Conservation (phyloP, 2,888 invertebrate genomes). For the Eurois occulta region DNA sequence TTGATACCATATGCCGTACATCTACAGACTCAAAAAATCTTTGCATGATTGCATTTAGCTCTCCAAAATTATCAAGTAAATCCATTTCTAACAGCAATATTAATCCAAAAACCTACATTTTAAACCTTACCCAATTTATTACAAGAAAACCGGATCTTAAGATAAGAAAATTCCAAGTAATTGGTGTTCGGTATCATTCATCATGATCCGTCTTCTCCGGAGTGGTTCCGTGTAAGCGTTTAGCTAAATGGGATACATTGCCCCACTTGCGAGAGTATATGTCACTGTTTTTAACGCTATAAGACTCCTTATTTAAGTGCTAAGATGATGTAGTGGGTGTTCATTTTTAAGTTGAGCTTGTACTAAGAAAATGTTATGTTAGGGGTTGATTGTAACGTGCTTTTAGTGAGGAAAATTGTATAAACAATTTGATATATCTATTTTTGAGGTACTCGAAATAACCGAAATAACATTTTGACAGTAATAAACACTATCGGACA, state of each 20-base stretch:
- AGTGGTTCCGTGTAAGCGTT: conserved; percentile 66
- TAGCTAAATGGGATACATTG: conserved; percentile 70
- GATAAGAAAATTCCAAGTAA: conserved; percentile 70
- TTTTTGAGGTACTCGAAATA: neutral
- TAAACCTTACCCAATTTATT: conserved; percentile 47
- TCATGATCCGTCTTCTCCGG: conserved; percentile 72
- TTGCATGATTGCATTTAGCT: neutral
- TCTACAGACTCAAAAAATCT: neutral
- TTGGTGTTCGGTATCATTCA: conserved; percentile 68
- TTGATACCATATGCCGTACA: neutral
- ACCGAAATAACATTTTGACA: neutral
- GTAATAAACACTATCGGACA: neutral
- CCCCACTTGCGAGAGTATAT: conserved; percentile 57
- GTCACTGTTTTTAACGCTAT: conserved; percentile 59
- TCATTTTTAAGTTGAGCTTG: conserved; percentile 33
- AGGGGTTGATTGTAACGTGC: neutral
- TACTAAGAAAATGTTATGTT: conserved; percentile 16
- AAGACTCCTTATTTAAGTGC: conserved; percentile 46
- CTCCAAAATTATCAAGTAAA: neutral
- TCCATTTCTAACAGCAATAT: conserved; percentile 11
- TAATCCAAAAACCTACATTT: conserved; percentile 34
- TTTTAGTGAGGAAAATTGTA: neutral
- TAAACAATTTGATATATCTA: neutral
- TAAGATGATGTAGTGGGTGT: conserved; percentile 53
- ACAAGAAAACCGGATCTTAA: conserved; percentile 46